These are phyloP conservation scores for Porphyrio hochstetteri DNA, from an alignment of 2,113 vertebrate genomes.

Conservation along the genomic window DNA sequence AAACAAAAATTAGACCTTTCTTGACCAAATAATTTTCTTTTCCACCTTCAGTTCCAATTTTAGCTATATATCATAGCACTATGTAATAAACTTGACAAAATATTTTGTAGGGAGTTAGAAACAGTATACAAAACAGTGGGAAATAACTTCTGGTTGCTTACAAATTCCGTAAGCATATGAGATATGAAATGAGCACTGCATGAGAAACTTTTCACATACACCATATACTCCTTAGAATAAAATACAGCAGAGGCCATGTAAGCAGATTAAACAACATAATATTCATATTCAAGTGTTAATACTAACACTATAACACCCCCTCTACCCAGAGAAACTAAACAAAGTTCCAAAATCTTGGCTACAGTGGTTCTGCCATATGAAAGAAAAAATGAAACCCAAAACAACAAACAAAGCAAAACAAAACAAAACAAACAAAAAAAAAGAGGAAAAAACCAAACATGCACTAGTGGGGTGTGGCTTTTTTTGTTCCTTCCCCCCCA, in stretches of 20 bases:
- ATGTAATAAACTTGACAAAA: background rate
- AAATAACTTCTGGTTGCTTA: background rate
- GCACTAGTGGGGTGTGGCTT: background rate
- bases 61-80: background rate
- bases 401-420: background rate
- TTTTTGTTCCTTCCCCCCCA: background rate
- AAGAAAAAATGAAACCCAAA: conserved; percentile 20
- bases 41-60: background rate
- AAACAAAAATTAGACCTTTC: background rate
- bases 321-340: background rate
- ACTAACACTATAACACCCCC: background rate
- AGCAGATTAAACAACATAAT: background rate
- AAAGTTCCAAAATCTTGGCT: conserved; percentile 1
- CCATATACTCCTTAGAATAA: background rate
- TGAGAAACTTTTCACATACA: background rate
- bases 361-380: background rate
- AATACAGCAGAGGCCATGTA: background rate
- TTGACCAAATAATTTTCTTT: background rate
- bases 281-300: background rate
- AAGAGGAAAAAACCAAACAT: conserved; percentile 47
- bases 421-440: no score
- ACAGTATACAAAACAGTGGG: background rate
- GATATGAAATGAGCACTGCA: background rate
- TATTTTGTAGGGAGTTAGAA: background rate
- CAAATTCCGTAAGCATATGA: background rate